A percentile compares a stretch with the other conserved stretches of the same genome.
Evolutionary conservation across 2,113 vertebrate species (phyloP).

Genomic region (Isurus oxyrinchus): DNA sequence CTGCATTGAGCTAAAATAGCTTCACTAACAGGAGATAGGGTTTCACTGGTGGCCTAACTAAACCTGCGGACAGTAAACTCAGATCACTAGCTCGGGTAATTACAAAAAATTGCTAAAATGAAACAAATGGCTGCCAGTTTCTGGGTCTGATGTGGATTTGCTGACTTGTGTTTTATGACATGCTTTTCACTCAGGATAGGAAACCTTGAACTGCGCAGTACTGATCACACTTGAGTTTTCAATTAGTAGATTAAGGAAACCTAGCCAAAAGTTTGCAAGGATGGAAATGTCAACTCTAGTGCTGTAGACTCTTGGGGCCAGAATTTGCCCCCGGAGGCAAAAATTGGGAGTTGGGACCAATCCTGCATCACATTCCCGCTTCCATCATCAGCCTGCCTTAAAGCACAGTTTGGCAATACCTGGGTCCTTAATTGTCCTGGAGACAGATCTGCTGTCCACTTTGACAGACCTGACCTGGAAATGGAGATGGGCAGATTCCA

Average conservation of each 20-base stretch:
- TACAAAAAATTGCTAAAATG: not conserved
- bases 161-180: not conserved
- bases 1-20: not conserved
- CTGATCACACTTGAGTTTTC: not conserved
- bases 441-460: no score
- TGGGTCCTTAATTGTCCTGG: no score
- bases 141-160: not conserved
- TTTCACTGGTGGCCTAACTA: not conserved
- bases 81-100: not conserved
- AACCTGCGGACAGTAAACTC: not conserved
- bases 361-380: no score
- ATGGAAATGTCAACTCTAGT: not conserved
- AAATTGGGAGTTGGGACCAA: no score
- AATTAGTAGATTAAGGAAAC: not conserved
- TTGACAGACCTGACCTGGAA: no score
- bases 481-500: no score
- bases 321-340: no score
- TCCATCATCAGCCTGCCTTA: no score
- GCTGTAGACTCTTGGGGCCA: not conserved
- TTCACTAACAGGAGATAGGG: not conserved
- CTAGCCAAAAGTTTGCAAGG: not conserved
- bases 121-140: not conserved
- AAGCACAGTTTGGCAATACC: no score
- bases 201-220: not conserved
- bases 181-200: not conserved